phyloP scores from a whole-genome alignment of 2,888 invertebrate species.

The Ephialtes manifestator region DNA sequence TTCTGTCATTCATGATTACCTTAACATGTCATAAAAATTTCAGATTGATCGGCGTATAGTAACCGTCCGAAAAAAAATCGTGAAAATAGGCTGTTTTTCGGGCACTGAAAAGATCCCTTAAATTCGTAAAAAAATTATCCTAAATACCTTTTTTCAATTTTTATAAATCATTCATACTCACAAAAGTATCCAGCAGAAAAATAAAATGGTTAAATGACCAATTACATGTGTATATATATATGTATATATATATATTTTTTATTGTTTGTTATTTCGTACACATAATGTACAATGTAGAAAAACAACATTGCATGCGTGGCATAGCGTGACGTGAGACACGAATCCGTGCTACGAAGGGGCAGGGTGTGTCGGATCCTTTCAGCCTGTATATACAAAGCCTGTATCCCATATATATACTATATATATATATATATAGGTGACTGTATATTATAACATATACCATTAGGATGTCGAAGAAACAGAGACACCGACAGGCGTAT shows the following conservation, averaged over 20 bases:
- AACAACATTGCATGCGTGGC: slow-evolving; percentile 6
- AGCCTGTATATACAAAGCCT: not conserved
- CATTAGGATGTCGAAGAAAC: slow-evolving; percentile 42
- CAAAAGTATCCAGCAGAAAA: not conserved
- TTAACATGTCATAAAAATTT: no score
- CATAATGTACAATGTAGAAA: not conserved
- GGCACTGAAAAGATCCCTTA: no score
- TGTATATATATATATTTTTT: not conserved
- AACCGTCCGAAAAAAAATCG: no score
- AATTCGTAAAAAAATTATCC: no score
- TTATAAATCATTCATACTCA: no score
- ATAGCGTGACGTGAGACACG: slow-evolving; percentile 15
- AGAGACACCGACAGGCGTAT: slow-evolving; percentile 55
- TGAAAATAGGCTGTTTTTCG: no score
- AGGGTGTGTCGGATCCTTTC: slow-evolving; percentile 43
- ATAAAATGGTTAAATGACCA: not conserved
- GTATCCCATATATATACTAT: not conserved
- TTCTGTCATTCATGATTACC: no score
- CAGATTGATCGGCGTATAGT: no score
- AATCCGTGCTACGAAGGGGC: slow-evolving; percentile 37
- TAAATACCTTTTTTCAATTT: no score
- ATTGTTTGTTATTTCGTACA: not conserved
- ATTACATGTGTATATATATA: not conserved
- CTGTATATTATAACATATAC: slow-evolving; percentile 8
- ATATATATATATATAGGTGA: not conserved